Evolutionary conservation across 2,888 invertebrate species (phyloP), one percentile per base, ranked within the genome.

Genomic region (Synanthedon formicaeformis): DNA sequence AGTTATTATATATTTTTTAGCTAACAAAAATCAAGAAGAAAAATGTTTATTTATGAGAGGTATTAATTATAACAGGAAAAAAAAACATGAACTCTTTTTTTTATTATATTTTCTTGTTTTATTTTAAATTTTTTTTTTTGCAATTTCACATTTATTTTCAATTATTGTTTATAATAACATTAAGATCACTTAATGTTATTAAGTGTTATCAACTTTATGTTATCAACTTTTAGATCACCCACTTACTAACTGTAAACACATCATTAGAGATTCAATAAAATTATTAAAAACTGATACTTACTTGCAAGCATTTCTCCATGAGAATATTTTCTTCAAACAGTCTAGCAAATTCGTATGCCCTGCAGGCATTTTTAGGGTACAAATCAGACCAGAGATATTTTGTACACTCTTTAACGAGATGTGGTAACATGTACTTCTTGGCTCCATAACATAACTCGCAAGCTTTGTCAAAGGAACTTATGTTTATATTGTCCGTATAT

Each of bases 401-500:
- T 0, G 94, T 95, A 69, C 96, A 96, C 62, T 94, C 92, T 59
- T 94, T 92, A 0, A 95, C 94, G 8, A 96, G 86, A 73, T 93
- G 92, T 0, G 95, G 95, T 53, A 96, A 74, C 93, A 96, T 94
- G 65, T 96, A 96, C 67, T 96, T 96, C 67, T 96, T 96, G 10
- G 95, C 95, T 53, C 93, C 94, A 73, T 96, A 96, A 69, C 95
- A 96, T 41, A 96, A 74, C 65, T 96, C 95, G 72, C 95, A 95
- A 0, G 95, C 95, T 68, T 95, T 92, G 65, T 95, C 95, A 71
- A 96, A 95, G 0, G 94, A 94, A 55, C 91, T 90, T 10, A 95
- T 90, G 61, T 92, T 92, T 45, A 95, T 93, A 59, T 91, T 90
- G 64, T 95, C 95, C 6, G 94, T 94, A 67, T 96, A 96, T 54